Evolutionary conservation across 1,140 invertebrate genomes (phyloP).

Genomic region (Temnothorax curvispinosus): DNA sequence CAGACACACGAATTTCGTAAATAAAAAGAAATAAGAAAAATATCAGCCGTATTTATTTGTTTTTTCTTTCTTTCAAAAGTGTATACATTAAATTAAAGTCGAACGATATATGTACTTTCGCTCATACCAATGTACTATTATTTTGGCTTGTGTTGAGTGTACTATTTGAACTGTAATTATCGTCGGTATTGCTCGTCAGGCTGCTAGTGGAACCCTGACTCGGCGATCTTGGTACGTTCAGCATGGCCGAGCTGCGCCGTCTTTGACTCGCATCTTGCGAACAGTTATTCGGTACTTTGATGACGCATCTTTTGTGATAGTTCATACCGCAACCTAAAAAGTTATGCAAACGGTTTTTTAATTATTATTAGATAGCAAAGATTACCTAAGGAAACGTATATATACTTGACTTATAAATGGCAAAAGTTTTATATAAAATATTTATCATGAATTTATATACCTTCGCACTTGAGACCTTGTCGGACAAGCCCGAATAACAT

Average conservation of each 20-base stretch:
- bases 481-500: conserved; percentile 99
- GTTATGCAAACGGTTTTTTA: background rate
- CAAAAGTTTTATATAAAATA: background rate
- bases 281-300: conserved; percentile 99
- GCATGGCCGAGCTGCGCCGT: conserved; percentile 86
- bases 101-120: conserved; percentile 30
- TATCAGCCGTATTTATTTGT: conserved; percentile 39
- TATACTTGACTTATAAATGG: background rate
- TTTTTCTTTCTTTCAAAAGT: background rate
- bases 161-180: conserved; percentile 83
- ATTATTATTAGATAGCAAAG: background rate
- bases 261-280: conserved; percentile 86
- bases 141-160: conserved; percentile 82
- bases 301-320: conserved; percentile 99
- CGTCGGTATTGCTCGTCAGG: conserved; percentile 83
- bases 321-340: conserved; percentile 96
- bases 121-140: conserved; percentile 82
- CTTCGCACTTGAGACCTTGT: conserved; percentile 99
- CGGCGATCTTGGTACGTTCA: conserved; percentile 90
- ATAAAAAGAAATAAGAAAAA: conserved; percentile 50
- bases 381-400: background rate
- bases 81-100: conserved; percentile 25
- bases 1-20: background rate
- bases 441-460: conserved; percentile 84
- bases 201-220: conserved; percentile 87